A percentile compares a stretch with the other conserved stretches of the same genome.
Conservation (phyloP, 2,888 invertebrate genomes). For the Hirtodrosophila duncani region DNA sequence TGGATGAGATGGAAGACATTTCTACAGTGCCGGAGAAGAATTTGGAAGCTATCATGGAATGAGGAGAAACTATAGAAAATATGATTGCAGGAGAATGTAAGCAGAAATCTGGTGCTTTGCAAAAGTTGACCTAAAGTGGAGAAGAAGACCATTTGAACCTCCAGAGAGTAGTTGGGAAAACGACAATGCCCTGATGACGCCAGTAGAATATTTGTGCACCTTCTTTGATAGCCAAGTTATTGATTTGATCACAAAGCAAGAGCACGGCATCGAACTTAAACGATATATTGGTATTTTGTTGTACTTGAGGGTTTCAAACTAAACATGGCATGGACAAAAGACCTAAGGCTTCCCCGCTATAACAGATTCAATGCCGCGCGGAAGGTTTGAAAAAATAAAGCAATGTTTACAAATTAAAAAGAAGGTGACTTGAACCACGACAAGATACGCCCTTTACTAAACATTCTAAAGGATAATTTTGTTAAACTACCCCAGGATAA, state of each 20-base stretch:
- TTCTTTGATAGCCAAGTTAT: neutral
- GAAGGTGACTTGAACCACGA: slow-evolving; percentile 31
- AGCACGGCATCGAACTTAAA: neutral
- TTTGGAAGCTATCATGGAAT: too few species aligned
- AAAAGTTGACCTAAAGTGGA: neutral
- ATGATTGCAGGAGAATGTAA: too few species aligned
- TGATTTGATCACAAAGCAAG: slow-evolving; percentile 1
- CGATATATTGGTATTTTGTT: neutral
- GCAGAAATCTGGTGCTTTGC: neutral
- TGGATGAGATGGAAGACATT: too few species aligned
- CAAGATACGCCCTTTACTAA: too few species aligned
- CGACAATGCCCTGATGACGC: neutral
- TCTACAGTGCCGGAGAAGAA: too few species aligned
- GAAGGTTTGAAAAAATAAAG: too few species aligned
- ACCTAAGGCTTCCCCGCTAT: too few species aligned
- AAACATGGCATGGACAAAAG: neutral
- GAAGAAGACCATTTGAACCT: neutral
- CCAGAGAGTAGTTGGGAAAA: neutral
- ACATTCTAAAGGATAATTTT: slow-evolving; percentile 28
- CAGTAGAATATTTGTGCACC: neutral
- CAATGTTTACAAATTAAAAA: slow-evolving; percentile 13
- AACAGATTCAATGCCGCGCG: slow-evolving; percentile 20
- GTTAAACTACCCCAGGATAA: slow-evolving; percentile 33
- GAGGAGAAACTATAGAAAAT: too few species aligned
- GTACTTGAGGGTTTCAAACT: too few species aligned